Conservation (phyloP, 2,888 invertebrate species). For the Villa cingulata region DNA sequence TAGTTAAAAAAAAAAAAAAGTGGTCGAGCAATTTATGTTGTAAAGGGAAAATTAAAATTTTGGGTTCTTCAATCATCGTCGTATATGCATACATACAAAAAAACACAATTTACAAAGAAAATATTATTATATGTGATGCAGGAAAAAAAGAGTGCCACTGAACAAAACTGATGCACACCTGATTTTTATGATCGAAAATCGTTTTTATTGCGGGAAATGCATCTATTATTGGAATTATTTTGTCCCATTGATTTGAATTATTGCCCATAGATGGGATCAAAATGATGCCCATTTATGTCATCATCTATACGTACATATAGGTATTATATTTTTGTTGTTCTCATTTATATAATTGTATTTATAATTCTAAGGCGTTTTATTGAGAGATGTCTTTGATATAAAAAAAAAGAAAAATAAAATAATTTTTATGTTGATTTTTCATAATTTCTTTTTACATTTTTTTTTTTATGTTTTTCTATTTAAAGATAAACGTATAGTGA, state of each 20-base stretch:
- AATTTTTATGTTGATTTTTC: neutral
- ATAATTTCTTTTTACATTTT: no score
- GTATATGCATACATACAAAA: neutral
- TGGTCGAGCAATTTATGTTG: no score
- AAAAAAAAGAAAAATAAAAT: neutral
- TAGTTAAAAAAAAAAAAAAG: neutral
- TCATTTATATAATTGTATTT: no score
- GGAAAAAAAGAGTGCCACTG: neutral
- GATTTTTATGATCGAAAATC: slow-evolving; percentile 5
- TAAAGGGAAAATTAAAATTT: neutral
- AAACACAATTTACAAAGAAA: no score
- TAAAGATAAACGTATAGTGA: neutral
- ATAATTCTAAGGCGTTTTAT: neutral
- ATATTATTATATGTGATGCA: neutral
- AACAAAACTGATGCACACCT: slow-evolving; percentile 2
- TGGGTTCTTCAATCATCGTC: neutral
- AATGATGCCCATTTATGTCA: no score
- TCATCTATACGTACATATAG: no score
- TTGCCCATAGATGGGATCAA: neutral
- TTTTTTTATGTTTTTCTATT: no score
- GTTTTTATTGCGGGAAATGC: neutral
- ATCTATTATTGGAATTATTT: slow-evolving; percentile 2
- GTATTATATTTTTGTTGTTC: no score
- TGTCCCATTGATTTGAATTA: slow-evolving; percentile 8
- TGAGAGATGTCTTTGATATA: no score